Conservation (phyloP, 2,888 invertebrate genomes). For the Phalera bucephala region DNA sequence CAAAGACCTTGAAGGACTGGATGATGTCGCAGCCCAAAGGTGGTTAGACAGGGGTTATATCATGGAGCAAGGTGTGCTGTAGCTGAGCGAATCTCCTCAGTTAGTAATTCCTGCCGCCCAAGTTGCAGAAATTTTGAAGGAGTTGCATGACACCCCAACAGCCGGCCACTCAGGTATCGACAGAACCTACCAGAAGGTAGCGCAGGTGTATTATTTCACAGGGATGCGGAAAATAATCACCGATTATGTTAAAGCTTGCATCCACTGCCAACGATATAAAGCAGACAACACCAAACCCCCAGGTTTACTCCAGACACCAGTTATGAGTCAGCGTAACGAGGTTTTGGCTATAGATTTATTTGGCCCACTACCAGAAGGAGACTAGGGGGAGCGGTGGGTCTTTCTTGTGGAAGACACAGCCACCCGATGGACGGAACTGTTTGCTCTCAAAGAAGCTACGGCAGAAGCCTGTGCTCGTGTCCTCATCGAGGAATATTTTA, state of each 20-base stretch:
- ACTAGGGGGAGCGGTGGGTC: constrained; percentile 17
- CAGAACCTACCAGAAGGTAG: no score
- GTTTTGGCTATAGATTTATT: constrained; percentile 28
- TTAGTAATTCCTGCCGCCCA: constrained; percentile 1
- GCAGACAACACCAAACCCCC: constrained; percentile 14
- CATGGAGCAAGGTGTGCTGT: background rate
- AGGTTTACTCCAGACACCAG: constrained; percentile 9
- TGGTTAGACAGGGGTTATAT: constrained; percentile 3
- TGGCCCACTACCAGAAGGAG: constrained; percentile 21
- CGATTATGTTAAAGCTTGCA: no score
- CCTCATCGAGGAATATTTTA: constrained; percentile 23
- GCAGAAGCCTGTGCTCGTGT: constrained; percentile 17
- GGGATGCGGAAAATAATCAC: no score
- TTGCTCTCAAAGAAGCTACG: constrained; percentile 16
- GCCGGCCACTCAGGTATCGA: constrained; percentile 17
- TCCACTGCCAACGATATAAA: constrained; percentile 24
- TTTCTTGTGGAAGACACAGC: constrained; percentile 24
- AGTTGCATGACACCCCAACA: constrained; percentile 9
- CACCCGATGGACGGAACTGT: constrained; percentile 23
- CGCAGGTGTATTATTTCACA: no score
- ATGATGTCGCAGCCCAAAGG: background rate
- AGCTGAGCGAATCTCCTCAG: background rate
- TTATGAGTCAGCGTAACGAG: no score
- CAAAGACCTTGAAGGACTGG: background rate
- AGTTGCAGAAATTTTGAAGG: constrained; percentile 1